Percentiles rank a stretch among this genome's conserved stretches.
Evolutionary conservation across 2,888 invertebrate species (phyloP).

Genomic region (Buathra laborator): DNA sequence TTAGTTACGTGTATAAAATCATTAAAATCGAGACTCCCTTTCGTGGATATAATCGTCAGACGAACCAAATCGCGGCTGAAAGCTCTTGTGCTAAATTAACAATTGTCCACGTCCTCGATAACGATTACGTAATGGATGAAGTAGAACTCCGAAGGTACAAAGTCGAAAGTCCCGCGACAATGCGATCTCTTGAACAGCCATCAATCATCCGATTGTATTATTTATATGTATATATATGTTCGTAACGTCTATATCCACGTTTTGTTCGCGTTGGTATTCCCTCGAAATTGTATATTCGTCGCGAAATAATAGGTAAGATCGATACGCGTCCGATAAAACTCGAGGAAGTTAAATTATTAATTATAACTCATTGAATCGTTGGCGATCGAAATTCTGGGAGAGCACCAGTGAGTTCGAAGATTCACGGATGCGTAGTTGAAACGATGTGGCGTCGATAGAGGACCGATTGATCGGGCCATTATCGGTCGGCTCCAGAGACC

Average conservation of each 20-base stretch:
- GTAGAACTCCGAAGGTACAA: background rate
- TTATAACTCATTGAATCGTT: conserved; percentile 22
- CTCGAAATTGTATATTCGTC: background rate
- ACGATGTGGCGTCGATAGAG: conserved; percentile 43
- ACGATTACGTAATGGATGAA: background rate
- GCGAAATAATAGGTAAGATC: conserved; percentile 23
- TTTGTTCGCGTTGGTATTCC: background rate
- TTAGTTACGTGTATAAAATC: background rate
- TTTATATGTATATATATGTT: background rate
- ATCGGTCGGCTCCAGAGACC: conserved; percentile 65
- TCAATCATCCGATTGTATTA: background rate
- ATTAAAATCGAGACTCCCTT: background rate
- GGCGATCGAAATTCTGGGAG: background rate
- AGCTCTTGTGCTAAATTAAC: conserved; percentile 19
- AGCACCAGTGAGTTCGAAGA: conserved; percentile 4
- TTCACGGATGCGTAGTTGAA: conserved; percentile 44
- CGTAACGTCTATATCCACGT: background rate
- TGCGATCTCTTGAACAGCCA: background rate
- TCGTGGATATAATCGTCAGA: conserved; percentile 11
- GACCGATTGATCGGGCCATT: conserved; percentile 70
- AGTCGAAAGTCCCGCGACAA: too few relatives aligned
- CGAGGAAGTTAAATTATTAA: conserved; percentile 60
- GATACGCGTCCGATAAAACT: conserved; percentile 57
- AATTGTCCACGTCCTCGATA: conserved; percentile 19
- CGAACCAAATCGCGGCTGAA: background rate